Percentiles rank a stretch among this genome's conserved stretches.
Conservation (phyloP, 2,797 vertebrate species). For the Myotis daubentonii region DNA sequence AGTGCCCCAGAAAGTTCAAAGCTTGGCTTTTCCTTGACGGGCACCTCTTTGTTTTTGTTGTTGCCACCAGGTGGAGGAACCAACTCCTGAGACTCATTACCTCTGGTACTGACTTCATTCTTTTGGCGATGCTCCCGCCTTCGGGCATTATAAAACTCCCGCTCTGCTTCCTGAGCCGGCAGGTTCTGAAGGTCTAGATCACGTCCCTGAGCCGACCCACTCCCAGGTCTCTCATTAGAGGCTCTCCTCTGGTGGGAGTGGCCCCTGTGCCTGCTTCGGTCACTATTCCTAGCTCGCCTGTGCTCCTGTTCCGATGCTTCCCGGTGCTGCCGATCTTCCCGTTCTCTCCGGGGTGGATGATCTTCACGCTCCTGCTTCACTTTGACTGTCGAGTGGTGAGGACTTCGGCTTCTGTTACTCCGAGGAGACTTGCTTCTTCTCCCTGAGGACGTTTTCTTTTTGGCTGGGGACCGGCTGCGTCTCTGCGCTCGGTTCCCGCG, state of each 20-base stretch:
- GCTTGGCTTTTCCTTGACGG: slow-evolving; percentile 93
- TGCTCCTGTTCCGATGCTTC: slow-evolving; percentile 83
- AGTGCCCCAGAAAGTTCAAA: slow-evolving; percentile 96
- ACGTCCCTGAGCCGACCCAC: slow-evolving; percentile 76
- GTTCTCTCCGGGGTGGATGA: slow-evolving; percentile 82
- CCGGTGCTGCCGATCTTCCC: slow-evolving; percentile 88
- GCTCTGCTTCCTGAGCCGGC: slow-evolving; percentile 90
- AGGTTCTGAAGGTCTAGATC: slow-evolving; percentile 85
- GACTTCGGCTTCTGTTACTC: no score
- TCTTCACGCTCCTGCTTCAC: slow-evolving; percentile 95
- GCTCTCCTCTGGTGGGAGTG: slow-evolving; percentile 79
- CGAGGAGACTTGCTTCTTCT: no score
- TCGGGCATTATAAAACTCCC: slow-evolving; percentile 90
- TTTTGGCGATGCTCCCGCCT: slow-evolving; percentile 91
- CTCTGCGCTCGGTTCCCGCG: no score
- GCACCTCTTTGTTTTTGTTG: slow-evolving; percentile 76
- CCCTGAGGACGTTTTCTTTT: no score
- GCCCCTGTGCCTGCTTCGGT: slow-evolving; percentile 87
- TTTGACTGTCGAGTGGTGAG: no score
- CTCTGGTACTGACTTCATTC: slow-evolving; percentile 73
- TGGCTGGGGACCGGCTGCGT: no score
- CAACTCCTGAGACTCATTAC: slow-evolving; percentile 76
- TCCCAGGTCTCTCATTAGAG: slow-evolving; percentile 66
- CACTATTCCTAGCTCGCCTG: slow-evolving; percentile 88
- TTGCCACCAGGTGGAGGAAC: slow-evolving; percentile 27